Conservation (phyloP, 1,140 invertebrate species). For the Drosophila saltans region DNA sequence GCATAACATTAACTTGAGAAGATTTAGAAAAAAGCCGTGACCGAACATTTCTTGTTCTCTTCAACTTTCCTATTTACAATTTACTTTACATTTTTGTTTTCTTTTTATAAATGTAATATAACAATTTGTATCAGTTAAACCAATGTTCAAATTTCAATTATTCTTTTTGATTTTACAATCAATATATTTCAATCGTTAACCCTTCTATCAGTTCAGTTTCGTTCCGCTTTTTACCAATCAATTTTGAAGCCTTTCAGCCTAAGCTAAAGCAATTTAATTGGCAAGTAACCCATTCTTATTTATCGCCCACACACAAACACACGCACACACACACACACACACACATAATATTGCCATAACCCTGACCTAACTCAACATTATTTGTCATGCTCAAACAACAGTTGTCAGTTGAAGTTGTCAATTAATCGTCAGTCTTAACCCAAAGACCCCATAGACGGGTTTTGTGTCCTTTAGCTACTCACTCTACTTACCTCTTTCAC, state of each 20-base stretch:
- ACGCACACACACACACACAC: background rate
- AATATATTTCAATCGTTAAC: slow-evolving; percentile 4
- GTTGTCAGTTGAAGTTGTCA: slow-evolving; percentile 7
- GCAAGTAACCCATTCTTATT: slow-evolving; percentile 1
- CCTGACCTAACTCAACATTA: slow-evolving; percentile 15
- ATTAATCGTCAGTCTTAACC: slow-evolving; percentile 2
- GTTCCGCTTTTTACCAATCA: slow-evolving; percentile 10
- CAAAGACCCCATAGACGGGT: background rate
- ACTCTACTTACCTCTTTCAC: background rate
- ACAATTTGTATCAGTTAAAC: background rate
- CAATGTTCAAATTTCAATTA: background rate
- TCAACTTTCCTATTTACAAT: too few relatives aligned
- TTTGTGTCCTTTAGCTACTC: too few relatives aligned
- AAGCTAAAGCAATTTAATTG: slow-evolving; percentile 9
- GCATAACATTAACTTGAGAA: too few relatives aligned
- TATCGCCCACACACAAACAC: background rate
- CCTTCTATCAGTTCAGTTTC: background rate
- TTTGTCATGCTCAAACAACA: slow-evolving; percentile 14
- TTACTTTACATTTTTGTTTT: background rate
- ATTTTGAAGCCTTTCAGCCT: slow-evolving; percentile 13
- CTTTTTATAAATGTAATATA: background rate
- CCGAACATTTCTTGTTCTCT: too few relatives aligned
- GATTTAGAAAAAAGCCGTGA: too few relatives aligned
- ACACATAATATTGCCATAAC: background rate
- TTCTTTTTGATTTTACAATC: slow-evolving; percentile 5